A percentile compares a stretch with the other conserved stretches of the same genome.
phyloP scores from a whole-genome alignment of 92 coral and sea anemone species.

The Metridium senile region DNA sequence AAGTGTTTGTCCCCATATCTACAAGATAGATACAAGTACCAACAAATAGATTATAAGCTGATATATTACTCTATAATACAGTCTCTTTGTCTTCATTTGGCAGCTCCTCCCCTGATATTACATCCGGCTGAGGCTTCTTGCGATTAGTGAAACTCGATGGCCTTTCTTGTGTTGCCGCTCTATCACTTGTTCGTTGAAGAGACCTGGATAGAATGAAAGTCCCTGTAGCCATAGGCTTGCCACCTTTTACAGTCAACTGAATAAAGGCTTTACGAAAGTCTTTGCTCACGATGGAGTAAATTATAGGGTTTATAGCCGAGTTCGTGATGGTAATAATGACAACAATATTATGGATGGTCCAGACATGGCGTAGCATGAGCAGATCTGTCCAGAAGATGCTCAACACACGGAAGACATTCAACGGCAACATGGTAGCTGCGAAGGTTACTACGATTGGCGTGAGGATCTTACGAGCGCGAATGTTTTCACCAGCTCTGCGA shows the following conservation, averaged over 20 bases:
- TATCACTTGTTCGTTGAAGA: background rate
- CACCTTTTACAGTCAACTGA: constrained; percentile 16
- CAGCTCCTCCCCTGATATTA: background rate
- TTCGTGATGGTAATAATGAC: constrained; percentile 45
- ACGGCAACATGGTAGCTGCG: constrained; percentile 57
- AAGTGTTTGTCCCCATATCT: no score
- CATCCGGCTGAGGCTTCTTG: background rate
- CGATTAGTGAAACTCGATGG: constrained; percentile 3
- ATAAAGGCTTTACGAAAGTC: constrained; percentile 67
- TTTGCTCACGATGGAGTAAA: constrained; percentile 64
- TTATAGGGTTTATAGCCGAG: constrained; percentile 64
- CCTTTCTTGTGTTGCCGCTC: background rate
- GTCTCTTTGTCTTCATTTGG: background rate
- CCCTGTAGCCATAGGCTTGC: background rate
- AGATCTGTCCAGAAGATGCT: constrained; percentile 37
- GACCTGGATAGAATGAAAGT: background rate
- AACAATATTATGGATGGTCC: constrained; percentile 56
- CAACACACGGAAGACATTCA: constrained; percentile 44
- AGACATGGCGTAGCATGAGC: constrained; percentile 21
- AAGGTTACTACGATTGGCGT: constrained; percentile 66
- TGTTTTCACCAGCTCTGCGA: constrained; percentile 45
- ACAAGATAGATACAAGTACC: no score
- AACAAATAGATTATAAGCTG: background rate
- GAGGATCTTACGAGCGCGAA: constrained; percentile 58
- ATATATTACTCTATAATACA: background rate